Percentiles rank a stretch among this genome's conserved stretches.
These are phyloP conservation scores for Prionailurus viverrinus DNA, from an alignment of 2,113 vertebrate species.

Conservation along the genomic window DNA sequence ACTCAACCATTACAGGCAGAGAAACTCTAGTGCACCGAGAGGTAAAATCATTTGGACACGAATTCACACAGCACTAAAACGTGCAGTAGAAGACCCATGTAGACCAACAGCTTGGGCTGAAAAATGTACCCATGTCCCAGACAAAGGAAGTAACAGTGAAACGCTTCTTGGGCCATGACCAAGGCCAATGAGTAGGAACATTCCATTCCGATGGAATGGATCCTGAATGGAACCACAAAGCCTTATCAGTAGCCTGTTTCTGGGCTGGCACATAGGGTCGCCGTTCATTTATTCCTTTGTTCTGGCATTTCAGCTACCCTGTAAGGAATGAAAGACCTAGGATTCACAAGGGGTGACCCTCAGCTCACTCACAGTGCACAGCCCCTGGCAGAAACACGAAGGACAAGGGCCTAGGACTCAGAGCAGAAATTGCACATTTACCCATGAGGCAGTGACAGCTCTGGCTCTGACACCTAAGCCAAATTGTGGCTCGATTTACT, in stretches of 20 bases:
- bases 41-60: not conserved
- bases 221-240: not conserved
- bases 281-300: constrained; percentile 40
- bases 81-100: not conserved
- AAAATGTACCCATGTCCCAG: not conserved
- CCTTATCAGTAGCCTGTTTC: constrained; percentile 45
- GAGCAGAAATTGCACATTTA: not conserved
- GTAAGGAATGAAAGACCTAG: constrained; percentile 40
- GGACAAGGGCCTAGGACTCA: constrained; percentile 4
- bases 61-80: not conserved
- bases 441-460: not conserved
- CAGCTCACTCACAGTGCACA: not conserved
- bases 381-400: not conserved
- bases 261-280: not conserved
- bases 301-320: constrained; percentile 48
- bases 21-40: not conserved
- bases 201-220: too few relatives aligned
- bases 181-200: not conserved
- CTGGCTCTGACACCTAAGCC: constrained; percentile 31
- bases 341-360: not conserved
- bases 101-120: not conserved
- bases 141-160: not conserved
- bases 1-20: not conserved
- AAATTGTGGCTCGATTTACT: constrained; percentile 24
- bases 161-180: not conserved